Evolutionary conservation across 2,888 invertebrate species (phyloP), one percentile per base, ranked within the genome.

Genomic region (Hipparchia sbordonii): DNA sequence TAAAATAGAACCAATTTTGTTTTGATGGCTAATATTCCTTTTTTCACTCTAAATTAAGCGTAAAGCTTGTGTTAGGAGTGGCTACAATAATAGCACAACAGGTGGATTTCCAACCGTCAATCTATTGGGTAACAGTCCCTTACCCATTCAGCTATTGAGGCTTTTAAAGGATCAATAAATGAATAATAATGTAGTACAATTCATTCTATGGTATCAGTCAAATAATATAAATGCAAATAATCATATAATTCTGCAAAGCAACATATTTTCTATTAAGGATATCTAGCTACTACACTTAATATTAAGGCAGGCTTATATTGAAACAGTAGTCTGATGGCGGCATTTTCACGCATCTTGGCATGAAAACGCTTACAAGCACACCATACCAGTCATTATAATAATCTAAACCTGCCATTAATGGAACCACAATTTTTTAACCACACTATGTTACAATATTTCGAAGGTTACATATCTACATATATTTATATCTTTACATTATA

Each of bases 401-500:
- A 63, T 51, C 12, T 51, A 23, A 63, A 61, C 48, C 48, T 63
- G 63, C 48, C 48, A 5, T 51, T 9, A 63, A 10, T 51, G 52
- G 61, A 61, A 60, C 67, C 45, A 56, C 67, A 67, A 56, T 9
- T 67, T 67, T 67, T 52, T 48, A 65, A 65, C 48, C 7, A 62
- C 13, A 62, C 33, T 51, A 65, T 33, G 13, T 45, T 67, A 69
- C 39, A 70, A 12, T 71, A 39, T 71, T 52, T 66, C 12, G 13
- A 70, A 62, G 33, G 61, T 23, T 68, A 56, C 48, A 71, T 46
- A 54, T 70, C 61, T 69, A 67, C 54, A 75, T 57, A 54, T 67
- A 71, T 61, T 23, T 23, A 23, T 23, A 70, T 75, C 71, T 61
- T 61, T 63, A 72, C 39, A 63, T 59, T 62, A 67, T 70, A 68